Conservation (phyloP, 2,888 invertebrate genomes). For the Tinea semifulvella region DNA sequence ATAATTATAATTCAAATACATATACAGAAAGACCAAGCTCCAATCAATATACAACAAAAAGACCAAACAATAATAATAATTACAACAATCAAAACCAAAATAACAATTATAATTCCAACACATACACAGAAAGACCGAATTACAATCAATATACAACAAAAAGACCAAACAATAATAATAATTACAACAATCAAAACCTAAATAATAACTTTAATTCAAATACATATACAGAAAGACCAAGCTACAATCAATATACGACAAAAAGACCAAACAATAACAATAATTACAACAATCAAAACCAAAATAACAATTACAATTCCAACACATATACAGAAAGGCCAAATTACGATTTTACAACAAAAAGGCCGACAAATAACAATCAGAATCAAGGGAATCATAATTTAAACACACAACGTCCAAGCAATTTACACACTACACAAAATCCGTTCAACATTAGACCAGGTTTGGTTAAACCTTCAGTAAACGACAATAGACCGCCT, state of each 20-base stretch:
- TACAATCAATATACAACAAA: not conserved
- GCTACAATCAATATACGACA: not conserved
- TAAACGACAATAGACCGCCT: slow-evolving; percentile 35
- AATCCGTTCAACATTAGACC: slow-evolving; percentile 31
- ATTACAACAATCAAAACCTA: not conserved
- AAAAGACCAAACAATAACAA: not conserved
- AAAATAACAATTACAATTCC: not conserved
- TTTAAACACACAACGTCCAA: slow-evolving; percentile 19
- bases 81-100: not conserved
- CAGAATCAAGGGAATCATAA: not conserved
- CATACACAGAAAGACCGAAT: not conserved
- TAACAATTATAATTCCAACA: not conserved
- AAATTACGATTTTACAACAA: not conserved
- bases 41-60: not conserved
- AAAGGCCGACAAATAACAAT: not conserved
- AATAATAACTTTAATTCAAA: not conserved
- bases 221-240: not conserved
- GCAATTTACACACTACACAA: slow-evolving; percentile 23
- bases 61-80: not conserved
- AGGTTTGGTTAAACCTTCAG: slow-evolving; percentile 31
- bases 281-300: not conserved
- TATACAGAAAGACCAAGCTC: not conserved
- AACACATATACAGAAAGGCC: slow-evolving; percentile 6
- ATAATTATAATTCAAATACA: not conserved
- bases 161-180: not conserved